Conservation (phyloP, 2,797 vertebrate genomes). For the Mallotus villosus region DNA sequence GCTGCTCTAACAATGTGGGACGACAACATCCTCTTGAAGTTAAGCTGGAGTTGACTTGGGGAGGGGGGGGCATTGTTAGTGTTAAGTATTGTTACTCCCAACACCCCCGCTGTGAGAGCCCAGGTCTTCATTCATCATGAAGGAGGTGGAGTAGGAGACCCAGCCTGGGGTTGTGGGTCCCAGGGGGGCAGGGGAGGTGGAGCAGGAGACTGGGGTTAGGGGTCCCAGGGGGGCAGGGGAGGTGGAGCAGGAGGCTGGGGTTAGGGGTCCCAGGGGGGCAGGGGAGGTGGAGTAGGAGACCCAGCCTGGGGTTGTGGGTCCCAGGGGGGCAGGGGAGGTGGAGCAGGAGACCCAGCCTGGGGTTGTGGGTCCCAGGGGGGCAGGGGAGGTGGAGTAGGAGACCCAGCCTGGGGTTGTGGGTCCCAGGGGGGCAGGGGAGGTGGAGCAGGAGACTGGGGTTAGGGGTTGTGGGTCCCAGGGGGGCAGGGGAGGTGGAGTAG, state of each 20-base stretch:
- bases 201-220: conserved; percentile 33
- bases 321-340: conserved; percentile 17
- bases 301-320: conserved; percentile 42
- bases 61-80: conserved; percentile 64
- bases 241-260: conserved; percentile 23
- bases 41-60: conserved; percentile 59
- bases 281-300: conserved; percentile 13
- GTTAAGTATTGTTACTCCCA: conserved; percentile 67
- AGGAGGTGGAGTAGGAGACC: conserved; percentile 13
- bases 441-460: conserved; percentile 30
- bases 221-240: conserved; percentile 20
- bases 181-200: conserved; percentile 26
- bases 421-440: conserved; percentile 17
- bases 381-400: conserved; percentile 13
- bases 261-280: conserved; percentile 33
- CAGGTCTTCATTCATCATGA: conserved; percentile 23
- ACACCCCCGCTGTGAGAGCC: conserved; percentile 31
- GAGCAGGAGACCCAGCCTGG: conserved; percentile 33
- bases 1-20: conserved; percentile 60
- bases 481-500: conserved; percentile 16
- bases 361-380: conserved; percentile 36
- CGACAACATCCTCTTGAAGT: conserved; percentile 68
- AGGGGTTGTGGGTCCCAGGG: conserved; percentile 36
- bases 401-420: conserved; percentile 44
- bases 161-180: conserved; percentile 42